phyloP scores from a whole-genome alignment of 2,113 vertebrate species.

The Seriola quinqueradiata region DNA sequence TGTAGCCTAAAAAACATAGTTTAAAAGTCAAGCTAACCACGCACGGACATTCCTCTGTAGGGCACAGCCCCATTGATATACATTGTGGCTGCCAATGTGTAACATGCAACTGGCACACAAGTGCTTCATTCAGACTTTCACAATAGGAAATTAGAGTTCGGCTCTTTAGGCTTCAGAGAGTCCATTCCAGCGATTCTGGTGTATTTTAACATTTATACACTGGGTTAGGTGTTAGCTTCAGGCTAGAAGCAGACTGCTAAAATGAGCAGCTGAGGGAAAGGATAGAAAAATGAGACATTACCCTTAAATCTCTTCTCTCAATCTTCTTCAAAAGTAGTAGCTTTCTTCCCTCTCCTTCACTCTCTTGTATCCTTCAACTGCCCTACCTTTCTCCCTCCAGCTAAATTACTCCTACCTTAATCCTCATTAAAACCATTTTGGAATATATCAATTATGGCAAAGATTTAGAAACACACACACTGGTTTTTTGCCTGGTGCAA shows the following conservation, averaged over 20 bases:
- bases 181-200: background rate
- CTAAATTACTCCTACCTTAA: slow-evolving; percentile 13
- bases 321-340: background rate
- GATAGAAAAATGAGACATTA: background rate
- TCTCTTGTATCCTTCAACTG: background rate
- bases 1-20: slow-evolving; percentile 58
- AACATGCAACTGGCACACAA: background rate
- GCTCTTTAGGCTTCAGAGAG: background rate
- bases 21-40: slow-evolving; percentile 47
- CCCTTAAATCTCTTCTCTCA: background rate
- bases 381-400: background rate
- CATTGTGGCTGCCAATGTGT: background rate
- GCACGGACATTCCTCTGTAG: slow-evolving; percentile 42
- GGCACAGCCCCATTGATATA: slow-evolving; percentile 32
- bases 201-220: background rate
- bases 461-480: background rate
- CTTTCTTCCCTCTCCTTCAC: background rate
- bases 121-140: slow-evolving; percentile 29
- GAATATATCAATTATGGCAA: slow-evolving; percentile 19
- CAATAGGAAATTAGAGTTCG: background rate
- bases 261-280: background rate
- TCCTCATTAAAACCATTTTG: slow-evolving; percentile 3
- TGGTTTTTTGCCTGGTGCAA: slow-evolving; percentile 6
- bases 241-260: background rate
- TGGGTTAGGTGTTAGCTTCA: background rate